These are phyloP conservation scores for Corythornis vintsioides DNA, from an alignment of 2,113 vertebrate genomes.

Conservation along the genomic window DNA sequence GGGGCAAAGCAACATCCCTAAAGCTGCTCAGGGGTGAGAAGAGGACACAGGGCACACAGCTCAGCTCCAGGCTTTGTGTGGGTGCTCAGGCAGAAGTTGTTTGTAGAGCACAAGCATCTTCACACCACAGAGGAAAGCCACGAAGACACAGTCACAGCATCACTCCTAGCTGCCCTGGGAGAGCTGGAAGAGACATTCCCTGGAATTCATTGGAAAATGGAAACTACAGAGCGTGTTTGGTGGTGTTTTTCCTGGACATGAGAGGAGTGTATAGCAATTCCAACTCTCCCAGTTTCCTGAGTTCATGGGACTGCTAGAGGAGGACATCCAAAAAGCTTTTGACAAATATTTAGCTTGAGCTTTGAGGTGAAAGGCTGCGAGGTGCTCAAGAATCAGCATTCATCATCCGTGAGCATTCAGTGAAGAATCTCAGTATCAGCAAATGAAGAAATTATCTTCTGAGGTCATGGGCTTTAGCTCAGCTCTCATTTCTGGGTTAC, in stretches of 20 bases:
- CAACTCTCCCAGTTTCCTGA: neutral
- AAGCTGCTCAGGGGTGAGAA: neutral
- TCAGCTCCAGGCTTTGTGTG: neutral
- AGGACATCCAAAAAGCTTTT: neutral
- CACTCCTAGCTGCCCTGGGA: neutral
- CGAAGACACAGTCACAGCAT: neutral
- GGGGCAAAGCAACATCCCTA: neutral
- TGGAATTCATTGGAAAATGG: neutral
- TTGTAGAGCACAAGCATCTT: neutral
- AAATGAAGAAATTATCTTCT: neutral
- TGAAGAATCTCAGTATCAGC: neutral
- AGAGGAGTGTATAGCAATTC: neutral
- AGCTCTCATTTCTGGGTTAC: neutral
- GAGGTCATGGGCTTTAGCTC: neutral
- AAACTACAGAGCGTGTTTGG: neutral
- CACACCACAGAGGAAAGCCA: neutral
- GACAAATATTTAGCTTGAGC: neutral
- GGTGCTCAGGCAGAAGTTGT: neutral
- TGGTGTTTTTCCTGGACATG: neutral
- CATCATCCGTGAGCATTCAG: neutral
- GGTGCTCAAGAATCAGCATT: neutral
- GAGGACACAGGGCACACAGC: fast-evolving
- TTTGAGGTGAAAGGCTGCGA: neutral
- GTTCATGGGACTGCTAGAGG: neutral
- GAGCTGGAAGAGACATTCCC: neutral